Conservation (phyloP, 2,888 invertebrate species). For the Caenorhabditis japonica region DNA sequence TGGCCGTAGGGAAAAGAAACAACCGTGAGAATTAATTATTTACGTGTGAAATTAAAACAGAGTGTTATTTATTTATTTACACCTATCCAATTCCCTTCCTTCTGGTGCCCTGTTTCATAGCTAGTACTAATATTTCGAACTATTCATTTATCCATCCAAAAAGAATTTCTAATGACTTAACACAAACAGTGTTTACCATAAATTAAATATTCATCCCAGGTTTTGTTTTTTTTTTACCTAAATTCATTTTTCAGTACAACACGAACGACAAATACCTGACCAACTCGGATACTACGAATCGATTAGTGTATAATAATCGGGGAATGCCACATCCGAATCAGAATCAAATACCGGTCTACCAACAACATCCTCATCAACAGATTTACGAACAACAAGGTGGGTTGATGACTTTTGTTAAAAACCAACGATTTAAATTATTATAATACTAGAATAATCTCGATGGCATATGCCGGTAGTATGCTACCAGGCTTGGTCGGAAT, state of each 20-base stretch:
- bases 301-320: constrained; percentile 42
- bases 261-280: constrained; percentile 60
- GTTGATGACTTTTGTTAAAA: not conserved
- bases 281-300: constrained; percentile 58
- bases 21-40: constrained; percentile 45
- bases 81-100: constrained; percentile 21
- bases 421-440: too few relatives aligned
- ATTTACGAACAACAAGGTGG: constrained; percentile 55
- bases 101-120: constrained; percentile 13
- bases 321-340: constrained; percentile 46
- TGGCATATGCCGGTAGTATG: too few relatives aligned
- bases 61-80: too few relatives aligned
- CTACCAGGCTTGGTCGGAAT: too few relatives aligned
- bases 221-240: too few relatives aligned
- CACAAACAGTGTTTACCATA: too few relatives aligned
- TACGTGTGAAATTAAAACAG: constrained; percentile 24
- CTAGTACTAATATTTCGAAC: constrained; percentile 27
- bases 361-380: constrained; percentile 48
- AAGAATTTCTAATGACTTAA: too few relatives aligned
- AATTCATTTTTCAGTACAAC: constrained; percentile 63
- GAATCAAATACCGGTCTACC: constrained; percentile 40
- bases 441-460: too few relatives aligned
- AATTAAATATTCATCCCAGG: too few relatives aligned
- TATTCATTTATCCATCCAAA: constrained; percentile 16
- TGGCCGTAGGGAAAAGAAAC: constrained; percentile 30